Percentiles rank a stretch among this genome's conserved stretches.
These are phyloP conservation scores for Astropecten irregularis DNA, from an alignment of 53 echinoderm and acorn worm genomes.

Conservation along the genomic window DNA sequence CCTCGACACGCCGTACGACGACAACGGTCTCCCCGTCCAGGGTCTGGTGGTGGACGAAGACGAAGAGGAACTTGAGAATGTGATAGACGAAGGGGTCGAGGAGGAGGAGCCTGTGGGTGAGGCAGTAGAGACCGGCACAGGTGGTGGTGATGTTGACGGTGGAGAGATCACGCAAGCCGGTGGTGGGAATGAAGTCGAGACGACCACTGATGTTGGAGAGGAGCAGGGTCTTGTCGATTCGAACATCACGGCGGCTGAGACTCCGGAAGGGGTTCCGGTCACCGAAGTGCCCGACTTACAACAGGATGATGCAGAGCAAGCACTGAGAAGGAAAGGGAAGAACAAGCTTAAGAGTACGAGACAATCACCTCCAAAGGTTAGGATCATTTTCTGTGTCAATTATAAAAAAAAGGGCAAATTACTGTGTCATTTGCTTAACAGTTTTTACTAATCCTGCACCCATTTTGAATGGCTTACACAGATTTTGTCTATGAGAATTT, in stretches of 20 bases:
- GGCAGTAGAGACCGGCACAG: background rate
- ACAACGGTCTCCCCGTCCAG: background rate
- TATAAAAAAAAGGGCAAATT: too few relatives aligned
- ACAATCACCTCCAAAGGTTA: background rate
- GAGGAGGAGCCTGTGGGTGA: background rate
- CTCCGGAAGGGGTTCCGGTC: background rate
- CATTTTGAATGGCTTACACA: too few relatives aligned
- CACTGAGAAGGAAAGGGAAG: background rate
- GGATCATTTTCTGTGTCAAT: background rate
- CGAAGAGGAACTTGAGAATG: background rate
- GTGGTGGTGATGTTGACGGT: background rate
- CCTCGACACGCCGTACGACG: constrained; percentile 63
- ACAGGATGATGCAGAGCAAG: background rate
- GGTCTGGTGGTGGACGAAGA: background rate
- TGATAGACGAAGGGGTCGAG: background rate
- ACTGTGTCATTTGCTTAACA: too few relatives aligned
- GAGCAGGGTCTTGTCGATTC: too few relatives aligned
- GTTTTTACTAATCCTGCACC: too few relatives aligned
- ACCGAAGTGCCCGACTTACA: background rate
- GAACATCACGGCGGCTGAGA: background rate
- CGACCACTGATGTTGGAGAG: too few relatives aligned
- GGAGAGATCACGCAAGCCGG: too few relatives aligned
- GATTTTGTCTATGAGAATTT: too few relatives aligned
- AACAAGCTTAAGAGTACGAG: background rate
- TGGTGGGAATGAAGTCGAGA: too few relatives aligned